Conservation (phyloP, 2,888 invertebrate species). For the Amphipyra berbera region DNA sequence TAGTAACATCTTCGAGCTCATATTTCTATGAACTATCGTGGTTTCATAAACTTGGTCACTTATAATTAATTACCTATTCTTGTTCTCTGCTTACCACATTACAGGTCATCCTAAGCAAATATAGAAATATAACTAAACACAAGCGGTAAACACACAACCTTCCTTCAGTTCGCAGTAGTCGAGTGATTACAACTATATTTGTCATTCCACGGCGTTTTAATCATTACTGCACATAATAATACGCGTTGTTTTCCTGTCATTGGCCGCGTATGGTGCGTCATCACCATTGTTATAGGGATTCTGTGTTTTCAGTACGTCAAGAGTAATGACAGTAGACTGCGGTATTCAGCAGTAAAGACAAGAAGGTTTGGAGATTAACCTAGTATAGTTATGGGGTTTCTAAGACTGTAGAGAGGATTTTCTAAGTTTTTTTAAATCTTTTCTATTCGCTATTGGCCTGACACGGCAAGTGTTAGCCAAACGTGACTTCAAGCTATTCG, state of each 20-base stretch:
- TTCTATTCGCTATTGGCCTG: neutral
- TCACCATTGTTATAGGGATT: conserved; percentile 60
- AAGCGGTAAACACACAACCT: conserved; percentile 37
- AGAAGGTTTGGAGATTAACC: conserved; percentile 11
- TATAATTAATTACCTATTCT: neutral
- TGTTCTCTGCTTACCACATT: conserved; percentile 1
- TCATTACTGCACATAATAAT: conserved; percentile 48
- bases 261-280: conserved; percentile 60
- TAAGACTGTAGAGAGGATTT: neutral
- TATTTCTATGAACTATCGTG: no score
- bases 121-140: conserved; percentile 23
- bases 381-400: conserved; percentile 15
- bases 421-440: no score
- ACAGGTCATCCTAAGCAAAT: conserved; percentile 26
- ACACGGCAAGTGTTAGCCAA: neutral
- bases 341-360: conserved; percentile 30
- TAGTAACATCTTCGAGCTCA: no score
- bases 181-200: conserved; percentile 44
- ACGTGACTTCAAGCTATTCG: conserved; percentile 11
- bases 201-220: conserved; percentile 48
- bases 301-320: conserved; percentile 59
- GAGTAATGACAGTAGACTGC: conserved; percentile 49
- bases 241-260: conserved; percentile 63
- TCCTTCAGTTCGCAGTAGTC: conserved; percentile 38
- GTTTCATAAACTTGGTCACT: conserved; percentile 6